Evolutionary conservation across 2,113 vertebrate genomes (phyloP), one percentile per base, ranked within the genome.

Genomic region (Rostratula benghalensis): DNA sequence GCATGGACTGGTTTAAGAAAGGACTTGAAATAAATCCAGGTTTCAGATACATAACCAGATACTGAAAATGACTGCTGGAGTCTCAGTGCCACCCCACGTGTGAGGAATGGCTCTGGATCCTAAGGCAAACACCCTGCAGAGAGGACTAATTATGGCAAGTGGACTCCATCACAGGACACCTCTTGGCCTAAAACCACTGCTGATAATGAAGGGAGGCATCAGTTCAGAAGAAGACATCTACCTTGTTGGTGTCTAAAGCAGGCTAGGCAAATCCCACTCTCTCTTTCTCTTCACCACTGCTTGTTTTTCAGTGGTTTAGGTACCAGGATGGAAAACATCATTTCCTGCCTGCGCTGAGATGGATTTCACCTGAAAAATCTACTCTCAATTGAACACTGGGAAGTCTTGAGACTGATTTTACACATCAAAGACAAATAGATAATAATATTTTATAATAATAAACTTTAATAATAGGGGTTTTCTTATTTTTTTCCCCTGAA

Each of bases 321-420:
- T 51, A 80, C n/a, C 37, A 77, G 20, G 16, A 48, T 39, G 7
- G 30, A 69, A 79, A 41, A 59, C 15, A 45, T 18, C 0, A 0
- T 54, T 89, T 91, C 5, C 33, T 54, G 45, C 9, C 27, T 37
- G 16, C 35, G 10, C 6, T 79, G 60, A 61, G 43, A 50, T 53
- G 7, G 39, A 31, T 70, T 94, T 69, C n/a, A 46, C 28, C 46
- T 68, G 51, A 82, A 75, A 84, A 56, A 33, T 60, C 33, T 60
- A 5, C 20, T 82, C 33, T 57, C 30, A 75, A 60, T 37, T 0
- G 0, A 11, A 1, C 14, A 43, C 7, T 48, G 10, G 25, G 48
- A 94, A 77, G 18, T 67, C 33, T n/a, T 37, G 6, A 63, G 8
- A 48, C 7, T 76, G 30, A 56, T 83, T 75, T 78, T 78, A 15